A percentile compares a stretch with the other conserved stretches of the same genome.
These are phyloP conservation scores for Morinoia aosen DNA, from an alignment of 2,888 invertebrate species.

Conservation along the genomic window DNA sequence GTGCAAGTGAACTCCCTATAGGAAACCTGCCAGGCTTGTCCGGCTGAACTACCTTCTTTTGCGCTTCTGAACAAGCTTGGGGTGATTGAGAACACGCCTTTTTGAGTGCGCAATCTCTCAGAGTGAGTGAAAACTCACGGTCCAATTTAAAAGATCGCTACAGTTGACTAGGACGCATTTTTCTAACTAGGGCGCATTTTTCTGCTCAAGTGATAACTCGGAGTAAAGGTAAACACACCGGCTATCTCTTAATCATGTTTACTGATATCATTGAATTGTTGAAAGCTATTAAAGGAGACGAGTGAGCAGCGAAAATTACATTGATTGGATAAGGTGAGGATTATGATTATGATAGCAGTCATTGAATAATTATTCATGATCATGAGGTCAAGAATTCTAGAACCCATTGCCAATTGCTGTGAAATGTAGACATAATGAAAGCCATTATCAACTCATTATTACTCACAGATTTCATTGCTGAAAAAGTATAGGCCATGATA, in stretches of 20 bases:
- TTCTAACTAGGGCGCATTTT: too few relatives aligned
- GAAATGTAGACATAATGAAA: background rate
- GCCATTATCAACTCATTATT: background rate
- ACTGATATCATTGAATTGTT: background rate
- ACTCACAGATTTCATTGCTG: background rate
- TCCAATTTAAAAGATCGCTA: too few relatives aligned
- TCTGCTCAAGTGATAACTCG: background rate
- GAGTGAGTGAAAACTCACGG: background rate
- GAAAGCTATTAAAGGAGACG: background rate
- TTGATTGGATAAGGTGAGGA: background rate
- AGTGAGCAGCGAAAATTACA: background rate
- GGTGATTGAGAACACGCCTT: background rate
- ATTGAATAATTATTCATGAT: background rate
- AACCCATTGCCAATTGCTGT: too few relatives aligned
- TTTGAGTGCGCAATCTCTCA: background rate
- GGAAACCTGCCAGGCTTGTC: background rate
- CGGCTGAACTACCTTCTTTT: background rate
- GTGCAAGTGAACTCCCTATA: slow-evolving; percentile 21
- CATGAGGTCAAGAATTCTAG: too few relatives aligned
- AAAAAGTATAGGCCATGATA: background rate
- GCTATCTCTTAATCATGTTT: too few relatives aligned
- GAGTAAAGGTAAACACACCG: background rate
- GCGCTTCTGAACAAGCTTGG: background rate
- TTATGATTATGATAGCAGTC: background rate
- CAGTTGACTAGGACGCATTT: too few relatives aligned